A percentile compares a stretch with the other conserved stretches of the same genome.
These are phyloP conservation scores for Planiliza haematocheilus DNA, from an alignment of 2,113 vertebrate genomes.

Conservation along the genomic window DNA sequence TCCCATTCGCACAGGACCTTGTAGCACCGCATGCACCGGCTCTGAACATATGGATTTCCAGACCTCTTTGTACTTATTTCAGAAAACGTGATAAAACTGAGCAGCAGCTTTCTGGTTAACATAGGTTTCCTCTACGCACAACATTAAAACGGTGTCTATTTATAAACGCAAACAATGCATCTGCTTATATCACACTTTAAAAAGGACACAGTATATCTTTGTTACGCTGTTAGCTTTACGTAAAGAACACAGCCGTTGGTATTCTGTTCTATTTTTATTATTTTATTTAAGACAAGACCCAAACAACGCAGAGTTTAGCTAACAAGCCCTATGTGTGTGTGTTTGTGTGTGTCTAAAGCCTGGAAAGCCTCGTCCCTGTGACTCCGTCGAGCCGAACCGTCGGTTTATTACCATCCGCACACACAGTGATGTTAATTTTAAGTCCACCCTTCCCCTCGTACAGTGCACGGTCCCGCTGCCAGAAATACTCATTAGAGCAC, in stretches of 20 bases:
- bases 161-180: background rate
- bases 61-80: background rate
- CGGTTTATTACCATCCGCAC: slow-evolving; percentile 12
- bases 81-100: background rate
- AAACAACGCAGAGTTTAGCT: background rate
- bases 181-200: background rate
- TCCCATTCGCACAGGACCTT: too few relatives aligned
- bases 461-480: background rate
- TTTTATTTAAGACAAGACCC: background rate
- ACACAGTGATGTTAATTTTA: slow-evolving; percentile 2
- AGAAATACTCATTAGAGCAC: slow-evolving; percentile 19
- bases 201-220: background rate
- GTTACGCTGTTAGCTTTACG: background rate
- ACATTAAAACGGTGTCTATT: background rate
- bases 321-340: background rate
- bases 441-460: slow-evolving; percentile 8
- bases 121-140: background rate
- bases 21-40: too few relatives aligned
- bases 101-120: background rate
- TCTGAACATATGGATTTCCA: too few relatives aligned
- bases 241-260: background rate
- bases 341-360: background rate
- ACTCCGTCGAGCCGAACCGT: background rate
- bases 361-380: background rate
- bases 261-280: background rate